A percentile compares a stretch with the other conserved stretches of the same genome.
Evolutionary conservation across 2,888 invertebrate species (phyloP).

Genomic region (Sarcophaga rosellei): DNA sequence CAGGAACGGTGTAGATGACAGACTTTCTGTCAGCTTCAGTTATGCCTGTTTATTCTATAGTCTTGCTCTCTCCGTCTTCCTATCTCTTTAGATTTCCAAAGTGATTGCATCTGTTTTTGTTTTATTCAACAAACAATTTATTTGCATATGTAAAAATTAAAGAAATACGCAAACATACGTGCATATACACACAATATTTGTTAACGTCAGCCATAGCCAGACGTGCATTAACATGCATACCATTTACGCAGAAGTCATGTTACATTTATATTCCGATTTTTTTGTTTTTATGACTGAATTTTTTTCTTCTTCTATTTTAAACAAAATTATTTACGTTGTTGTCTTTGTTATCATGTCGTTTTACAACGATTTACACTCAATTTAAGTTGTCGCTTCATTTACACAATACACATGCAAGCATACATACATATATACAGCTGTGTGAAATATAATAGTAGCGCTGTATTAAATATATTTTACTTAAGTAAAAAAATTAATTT

Average conservation of each 20-base stretch:
- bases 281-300: neutral
- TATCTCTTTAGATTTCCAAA: neutral
- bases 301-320: neutral
- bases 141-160: neutral
- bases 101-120: slow-evolving; percentile 25
- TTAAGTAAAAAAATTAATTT: too few relatives aligned
- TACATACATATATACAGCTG: too few relatives aligned
- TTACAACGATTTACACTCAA: slow-evolving; percentile 58
- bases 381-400: slow-evolving; percentile 37
- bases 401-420: neutral
- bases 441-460: too few relatives aligned
- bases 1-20: slow-evolving; percentile 17
- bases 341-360: slow-evolving; percentile 56
- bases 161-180: neutral
- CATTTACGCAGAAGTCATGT: neutral
- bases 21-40: neutral
- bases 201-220: neutral
- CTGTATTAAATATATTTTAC: too few relatives aligned
- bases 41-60: neutral
- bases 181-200: slow-evolving; percentile 11
- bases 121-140: slow-evolving; percentile 22
- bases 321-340: slow-evolving; percentile 25
- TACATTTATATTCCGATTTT: slow-evolving; percentile 14
- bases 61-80: neutral
- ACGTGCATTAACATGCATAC: neutral